Base-by-base conservation (phyloP, 2,888 invertebrate species). In the Acronicta leporina region DNA sequence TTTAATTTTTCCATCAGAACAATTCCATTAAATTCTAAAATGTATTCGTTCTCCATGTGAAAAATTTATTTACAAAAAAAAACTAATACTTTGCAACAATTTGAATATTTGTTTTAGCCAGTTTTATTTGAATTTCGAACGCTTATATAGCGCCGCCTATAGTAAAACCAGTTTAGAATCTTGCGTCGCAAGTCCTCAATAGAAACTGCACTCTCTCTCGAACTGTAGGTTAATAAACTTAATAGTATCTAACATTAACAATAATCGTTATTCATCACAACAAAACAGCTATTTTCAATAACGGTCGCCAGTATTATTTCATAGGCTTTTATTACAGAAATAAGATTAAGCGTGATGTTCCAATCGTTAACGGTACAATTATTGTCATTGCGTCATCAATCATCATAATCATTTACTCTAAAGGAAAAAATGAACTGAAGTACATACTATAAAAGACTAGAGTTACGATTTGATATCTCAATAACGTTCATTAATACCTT, bases 161-260 rank as follows among this genome's bases (percentile, higher is more conserved):
- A 58, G 44, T 50, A 63, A 73, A 83, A 81, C 81, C 81, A 51
- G 82, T 83, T 83, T 76, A 53, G 66, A 74, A 59, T 77, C 79
- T 73, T 58, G 77, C 62, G 53, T 52, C 68, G 62, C 66, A 64
- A 71, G 63, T 63, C 69, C 53, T 45, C 65, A 44, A 68, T 77
- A 80, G 80, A 81, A 81, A 83, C 73, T 79, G 77, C 73, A 78
- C 81, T 83, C 84, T 83, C 82, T 83, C 80, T 76, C 50, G 47
- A 58, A 58, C 63, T 60, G 27, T 65, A 54, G 71, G 68, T 75
- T 73, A 75, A 78, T 65, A 77, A 66, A 73, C 70, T 66, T 64
- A 77, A 65, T 66, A 46, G 67, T 68, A n/a, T n/a, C n/a, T n/a
- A 73, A 62, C 62, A 63, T 58, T 53, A 48, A 48, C 30, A 68